A percentile compares a stretch with the other conserved stretches of the same genome.
Conservation (phyloP, 2,113 vertebrate species). For the Ancistrus triradiatus region DNA sequence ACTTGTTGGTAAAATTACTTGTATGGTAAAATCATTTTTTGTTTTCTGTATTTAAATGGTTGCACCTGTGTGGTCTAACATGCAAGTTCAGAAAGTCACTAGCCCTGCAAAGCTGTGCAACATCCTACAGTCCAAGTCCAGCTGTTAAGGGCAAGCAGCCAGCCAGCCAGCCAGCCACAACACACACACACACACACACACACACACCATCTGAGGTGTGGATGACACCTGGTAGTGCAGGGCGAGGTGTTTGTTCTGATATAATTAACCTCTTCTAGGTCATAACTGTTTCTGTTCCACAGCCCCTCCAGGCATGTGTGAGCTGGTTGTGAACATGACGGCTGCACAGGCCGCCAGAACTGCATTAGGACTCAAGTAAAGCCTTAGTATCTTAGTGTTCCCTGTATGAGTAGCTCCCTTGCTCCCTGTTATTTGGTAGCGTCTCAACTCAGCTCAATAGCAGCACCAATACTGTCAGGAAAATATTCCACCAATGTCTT, state of each 20-base stretch:
- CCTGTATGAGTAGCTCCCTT: no score
- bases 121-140: slow-evolving; percentile 1
- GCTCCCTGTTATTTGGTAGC: no score
- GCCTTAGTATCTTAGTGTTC: no score
- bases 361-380: not conserved
- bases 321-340: not conserved
- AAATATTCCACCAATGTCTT: no score
- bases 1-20: no score
- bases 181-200: no score
- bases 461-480: no score
- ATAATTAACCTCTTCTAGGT: slow-evolving; percentile 16
- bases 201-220: not conserved
- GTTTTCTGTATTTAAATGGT: not conserved
- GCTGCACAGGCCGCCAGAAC: not conserved
- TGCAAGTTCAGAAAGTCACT: not conserved
- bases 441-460: no score
- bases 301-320: not conserved
- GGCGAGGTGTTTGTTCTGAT: not conserved
- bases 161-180: no score
- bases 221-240: slow-evolving; percentile 12
- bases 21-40: no score
- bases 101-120: not conserved
- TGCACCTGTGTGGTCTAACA: not conserved
- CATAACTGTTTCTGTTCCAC: not conserved
- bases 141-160: slow-evolving; percentile 16